phyloP scores from a whole-genome alignment of 2,797 vertebrate genomes.

The Chanos chanos region DNA sequence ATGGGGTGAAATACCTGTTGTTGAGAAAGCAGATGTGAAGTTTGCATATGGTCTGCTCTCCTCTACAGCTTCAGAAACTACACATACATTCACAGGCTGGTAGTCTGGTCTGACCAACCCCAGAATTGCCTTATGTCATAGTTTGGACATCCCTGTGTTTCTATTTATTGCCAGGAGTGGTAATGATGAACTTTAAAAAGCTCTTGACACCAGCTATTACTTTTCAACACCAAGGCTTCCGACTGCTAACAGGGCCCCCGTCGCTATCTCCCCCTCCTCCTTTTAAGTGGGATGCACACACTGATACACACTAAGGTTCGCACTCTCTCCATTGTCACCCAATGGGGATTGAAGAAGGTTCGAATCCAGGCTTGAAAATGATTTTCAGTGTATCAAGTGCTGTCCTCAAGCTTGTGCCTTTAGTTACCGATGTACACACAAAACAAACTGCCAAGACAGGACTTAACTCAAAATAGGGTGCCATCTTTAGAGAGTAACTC shows the following conservation, averaged over 20 bases:
- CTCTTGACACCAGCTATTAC: slow-evolving; percentile 86
- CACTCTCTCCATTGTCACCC: background rate
- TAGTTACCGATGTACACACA: no score
- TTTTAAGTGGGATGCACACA: slow-evolving; percentile 28
- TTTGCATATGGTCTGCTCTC: slow-evolving; percentile 50
- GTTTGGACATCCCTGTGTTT: slow-evolving; percentile 72
- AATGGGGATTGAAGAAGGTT: background rate
- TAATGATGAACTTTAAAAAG: slow-evolving; percentile 84
- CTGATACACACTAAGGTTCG: slow-evolving; percentile 10
- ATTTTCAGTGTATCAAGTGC: no score
- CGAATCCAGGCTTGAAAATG: background rate
- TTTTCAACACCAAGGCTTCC: slow-evolving; percentile 88
- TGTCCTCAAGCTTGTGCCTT: no score
- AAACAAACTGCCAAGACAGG: no score
- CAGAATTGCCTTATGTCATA: slow-evolving; percentile 78
- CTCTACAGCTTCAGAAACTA: slow-evolving; percentile 69
- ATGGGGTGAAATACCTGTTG: slow-evolving; percentile 54
- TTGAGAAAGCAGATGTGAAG: slow-evolving; percentile 68
- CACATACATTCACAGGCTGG: slow-evolving; percentile 67
- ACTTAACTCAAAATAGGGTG: no score
- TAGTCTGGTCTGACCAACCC: slow-evolving; percentile 76
- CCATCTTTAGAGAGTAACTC: no score
- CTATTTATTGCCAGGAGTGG: slow-evolving; percentile 93
- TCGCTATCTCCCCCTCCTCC: slow-evolving; percentile 61
- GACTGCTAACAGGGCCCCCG: slow-evolving; percentile 75